Conservation (phyloP, 2,797 vertebrate genomes). For the Coregonus sp. region DNA sequence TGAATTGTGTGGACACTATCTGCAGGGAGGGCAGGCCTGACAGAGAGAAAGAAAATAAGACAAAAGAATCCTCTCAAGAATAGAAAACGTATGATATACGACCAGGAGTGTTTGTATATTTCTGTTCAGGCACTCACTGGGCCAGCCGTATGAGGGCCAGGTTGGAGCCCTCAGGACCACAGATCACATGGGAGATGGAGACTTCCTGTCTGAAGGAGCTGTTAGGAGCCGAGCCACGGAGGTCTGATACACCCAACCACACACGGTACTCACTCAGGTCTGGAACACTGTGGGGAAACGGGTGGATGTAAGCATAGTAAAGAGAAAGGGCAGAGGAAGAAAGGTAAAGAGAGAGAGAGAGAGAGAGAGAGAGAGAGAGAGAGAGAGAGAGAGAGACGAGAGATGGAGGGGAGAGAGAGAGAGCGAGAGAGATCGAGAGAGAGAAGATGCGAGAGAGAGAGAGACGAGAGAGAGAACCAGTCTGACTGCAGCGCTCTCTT, state of each 20-base stretch:
- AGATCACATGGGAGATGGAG: conserved; percentile 90
- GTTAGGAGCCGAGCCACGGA: conserved; percentile 81
- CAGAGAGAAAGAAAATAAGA: conserved; percentile 26
- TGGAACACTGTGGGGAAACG: conserved; percentile 78
- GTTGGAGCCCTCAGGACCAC: conserved; percentile 90
- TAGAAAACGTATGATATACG: neutral
- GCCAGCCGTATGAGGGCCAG: conserved; percentile 89
- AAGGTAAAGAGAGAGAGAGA: neutral
- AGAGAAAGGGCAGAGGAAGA: neutral
- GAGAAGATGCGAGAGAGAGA: too few relatives aligned
- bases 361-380: neutral
- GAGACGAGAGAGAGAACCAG: too few relatives aligned
- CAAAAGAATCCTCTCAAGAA: neutral
- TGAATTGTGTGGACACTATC: conserved; percentile 88
- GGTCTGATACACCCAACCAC: conserved; percentile 89
- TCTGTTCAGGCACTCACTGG: conserved; percentile 76
- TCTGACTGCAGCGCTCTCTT: too few relatives aligned
- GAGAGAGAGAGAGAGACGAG: neutral
- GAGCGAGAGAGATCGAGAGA: too few relatives aligned
- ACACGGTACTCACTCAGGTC: conserved; percentile 92
- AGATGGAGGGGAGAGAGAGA: too few relatives aligned
- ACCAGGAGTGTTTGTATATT: neutral
- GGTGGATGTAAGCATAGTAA: neutral
- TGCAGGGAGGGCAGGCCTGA: conserved; percentile 85
- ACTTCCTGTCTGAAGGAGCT: conserved; percentile 83